Base-by-base conservation (phyloP, 2,113 vertebrate genomes). In the Uria lomvia region DNA sequence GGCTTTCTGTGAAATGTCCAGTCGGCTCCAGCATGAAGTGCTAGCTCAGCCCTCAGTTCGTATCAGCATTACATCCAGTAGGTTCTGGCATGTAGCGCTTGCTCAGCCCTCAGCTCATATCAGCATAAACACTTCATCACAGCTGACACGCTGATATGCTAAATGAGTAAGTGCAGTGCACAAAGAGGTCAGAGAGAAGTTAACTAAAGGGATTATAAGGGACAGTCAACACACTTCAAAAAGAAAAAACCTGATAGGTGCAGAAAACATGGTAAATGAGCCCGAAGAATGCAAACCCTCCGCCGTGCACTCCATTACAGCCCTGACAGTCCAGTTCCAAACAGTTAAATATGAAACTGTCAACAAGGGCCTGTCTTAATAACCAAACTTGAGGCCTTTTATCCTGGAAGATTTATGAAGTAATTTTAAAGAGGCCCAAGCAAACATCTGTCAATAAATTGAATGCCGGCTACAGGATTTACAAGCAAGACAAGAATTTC, bases 401-500 rank as follows among this genome's bases (percentile, higher is more conserved):
- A 98, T 98, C 98, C 98, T 60, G 94, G 98, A 98, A 98, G 98
- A 98, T 98, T 98, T 98, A 98, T 98, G 98, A 98, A 98, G 98
- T 98, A 98, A 98, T 98, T 98, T 98, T 98, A 98, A 98, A 98
- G 98, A 98, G 98, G 98, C 98, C 98, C 98, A 98, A 98, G 98
- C 98, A 98, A 98, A 98, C 98, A 98, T 98, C 98, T 98, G 98
- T 98, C 98, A 98, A 98, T 98, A 98, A 98, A 98, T 98, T 98
- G 98, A 98, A 98, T 98, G 98, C 98, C 36, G 94, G 98, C 98
- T 98, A 98, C 97, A 98, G 98, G 98, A 98, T 98, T 98, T 98
- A 98, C 98, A 98, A 98, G 97, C 98, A 98, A 98, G 98, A 98
- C 98, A 98, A 98, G 98, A 98, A 98, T 98, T 98, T 98, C 98